A percentile compares a stretch with the other conserved stretches of the same genome.
Evolutionary conservation across 2,113 vertebrate genomes (phyloP).

Genomic region (Calonectris borealis): DNA sequence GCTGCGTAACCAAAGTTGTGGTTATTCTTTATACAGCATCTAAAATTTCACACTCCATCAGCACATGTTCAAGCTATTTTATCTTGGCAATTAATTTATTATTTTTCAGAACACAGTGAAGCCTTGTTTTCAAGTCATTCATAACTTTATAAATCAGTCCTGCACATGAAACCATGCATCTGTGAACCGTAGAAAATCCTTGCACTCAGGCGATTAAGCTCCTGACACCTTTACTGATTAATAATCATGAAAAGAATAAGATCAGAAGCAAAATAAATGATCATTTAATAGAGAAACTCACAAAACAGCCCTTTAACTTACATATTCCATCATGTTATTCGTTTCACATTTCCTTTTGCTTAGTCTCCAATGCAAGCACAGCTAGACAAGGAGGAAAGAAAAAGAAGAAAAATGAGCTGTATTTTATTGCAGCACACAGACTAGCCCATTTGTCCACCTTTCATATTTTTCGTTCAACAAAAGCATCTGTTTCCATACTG

Average conservation of each 20-base stretch:
- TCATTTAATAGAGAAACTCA: constrained; percentile 99
- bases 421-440: constrained; percentile 86
- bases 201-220: constrained; percentile 94
- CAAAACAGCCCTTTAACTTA: constrained; percentile 99
- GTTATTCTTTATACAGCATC: constrained; percentile 82
- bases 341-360: constrained; percentile 99
- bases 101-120: constrained; percentile 89
- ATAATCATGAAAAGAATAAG: constrained; percentile 96
- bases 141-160: constrained; percentile 99
- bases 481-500: constrained; percentile 99
- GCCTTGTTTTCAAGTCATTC: constrained; percentile 94
- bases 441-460: constrained; percentile 91
- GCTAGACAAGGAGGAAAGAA: constrained; percentile 86
- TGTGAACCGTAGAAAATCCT: constrained; percentile 96
- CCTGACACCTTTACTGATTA: constrained; percentile 95
- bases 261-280: constrained; percentile 99
- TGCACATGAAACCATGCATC: constrained; percentile 86
- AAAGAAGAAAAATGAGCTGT: constrained; percentile 92
- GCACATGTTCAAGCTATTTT: constrained; percentile 93
- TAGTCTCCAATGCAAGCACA: constrained; percentile 97
- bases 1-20: constrained; percentile 81
- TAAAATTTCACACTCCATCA: constrained; percentile 96
- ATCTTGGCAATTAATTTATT: constrained; percentile 98
- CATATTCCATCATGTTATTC: constrained; percentile 99
- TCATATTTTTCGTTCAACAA: constrained; percentile 98